phyloP scores from a whole-genome alignment of 2,113 vertebrate species.

The Psophia crepitans region DNA sequence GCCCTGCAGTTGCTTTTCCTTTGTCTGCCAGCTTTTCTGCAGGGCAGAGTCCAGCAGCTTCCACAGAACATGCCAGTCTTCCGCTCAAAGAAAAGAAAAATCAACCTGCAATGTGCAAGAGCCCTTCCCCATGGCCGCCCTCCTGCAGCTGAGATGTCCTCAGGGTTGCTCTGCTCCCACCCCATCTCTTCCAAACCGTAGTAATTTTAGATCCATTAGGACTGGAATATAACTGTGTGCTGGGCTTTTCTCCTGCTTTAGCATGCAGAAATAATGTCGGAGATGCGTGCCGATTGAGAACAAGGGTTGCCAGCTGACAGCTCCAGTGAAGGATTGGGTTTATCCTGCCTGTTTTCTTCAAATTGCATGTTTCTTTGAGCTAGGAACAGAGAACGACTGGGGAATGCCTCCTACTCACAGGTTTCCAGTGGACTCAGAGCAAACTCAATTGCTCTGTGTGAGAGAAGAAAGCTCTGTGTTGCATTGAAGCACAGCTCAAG shows the following conservation, averaged over 20 bases:
- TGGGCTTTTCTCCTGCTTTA: neutral
- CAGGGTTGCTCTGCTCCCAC: neutral
- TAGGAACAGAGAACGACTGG: neutral
- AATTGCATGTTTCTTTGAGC: neutral
- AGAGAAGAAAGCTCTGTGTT: neutral
- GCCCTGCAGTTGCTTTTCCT: neutral
- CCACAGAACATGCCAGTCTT: neutral
- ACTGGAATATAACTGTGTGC: neutral
- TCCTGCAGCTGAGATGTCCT: neutral
- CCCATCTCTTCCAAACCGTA: neutral
- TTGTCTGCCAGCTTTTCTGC: conserved; percentile 13
- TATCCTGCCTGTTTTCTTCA: neutral
- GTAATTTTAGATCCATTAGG: neutral
- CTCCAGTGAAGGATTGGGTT: neutral
- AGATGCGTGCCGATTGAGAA: neutral
- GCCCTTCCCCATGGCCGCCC: neutral
- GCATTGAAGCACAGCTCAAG: rapidly evolving
- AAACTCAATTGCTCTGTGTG: rapidly evolving
- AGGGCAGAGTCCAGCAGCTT: neutral
- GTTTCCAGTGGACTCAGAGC: neutral
- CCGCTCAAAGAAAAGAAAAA: neutral
- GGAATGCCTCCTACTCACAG: neutral
- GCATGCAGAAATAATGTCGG: neutral
- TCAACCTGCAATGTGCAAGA: neutral
- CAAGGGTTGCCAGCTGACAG: neutral